Evolutionary conservation across 2,888 invertebrate genomes (phyloP), one percentile per base, ranked within the genome.

Genomic region (Polyommatus iphigenia): DNA sequence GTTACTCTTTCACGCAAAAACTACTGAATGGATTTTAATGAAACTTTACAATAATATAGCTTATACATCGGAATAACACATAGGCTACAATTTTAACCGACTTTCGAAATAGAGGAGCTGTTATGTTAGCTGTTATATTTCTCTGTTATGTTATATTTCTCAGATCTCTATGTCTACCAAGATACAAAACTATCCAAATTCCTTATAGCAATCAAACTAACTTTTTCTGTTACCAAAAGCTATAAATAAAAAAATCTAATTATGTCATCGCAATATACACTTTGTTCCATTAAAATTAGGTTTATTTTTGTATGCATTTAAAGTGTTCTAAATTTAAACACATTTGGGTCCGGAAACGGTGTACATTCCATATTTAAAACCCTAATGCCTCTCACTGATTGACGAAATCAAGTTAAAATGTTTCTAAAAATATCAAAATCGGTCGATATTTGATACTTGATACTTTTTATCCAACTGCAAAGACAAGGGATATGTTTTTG

Each of bases 261-360:
- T 8, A 3, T 36, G 18, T 8, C n/a, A 20, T 20, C 6, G 0
- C 10, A 73, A 41, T 20, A 20, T 24, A 20, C 1, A 15, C 73
- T 73, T 20, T 24, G 46, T n/a, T 1, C 10, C 0, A 4, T 8
- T 7, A 20, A 10, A 0, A 15, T 73, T 46, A 24, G 46, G 41
- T 73, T 46, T 73, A 73, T 46, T 46, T 32, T 46, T n/a, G 20
- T 1, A 20, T 46, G 7, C 20, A 73, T 1, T 36, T 18, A 0
- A 18, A 59, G 59, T 59, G 32, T 84, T 87, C 87, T 87, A 89
- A 84, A 87, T 89, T 86, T 89, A 88, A 85, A 87, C 83, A 80
- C 29, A 29, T 54, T 29, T 24, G 78, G 72, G 73, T 85, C 87
- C 87, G 88, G 87, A 89, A 88, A 87, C 85, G 85, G 86, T 85